These are phyloP conservation scores for Sphaeramia orbicularis DNA, from an alignment of 2,797 vertebrate species.

Conservation along the genomic window DNA sequence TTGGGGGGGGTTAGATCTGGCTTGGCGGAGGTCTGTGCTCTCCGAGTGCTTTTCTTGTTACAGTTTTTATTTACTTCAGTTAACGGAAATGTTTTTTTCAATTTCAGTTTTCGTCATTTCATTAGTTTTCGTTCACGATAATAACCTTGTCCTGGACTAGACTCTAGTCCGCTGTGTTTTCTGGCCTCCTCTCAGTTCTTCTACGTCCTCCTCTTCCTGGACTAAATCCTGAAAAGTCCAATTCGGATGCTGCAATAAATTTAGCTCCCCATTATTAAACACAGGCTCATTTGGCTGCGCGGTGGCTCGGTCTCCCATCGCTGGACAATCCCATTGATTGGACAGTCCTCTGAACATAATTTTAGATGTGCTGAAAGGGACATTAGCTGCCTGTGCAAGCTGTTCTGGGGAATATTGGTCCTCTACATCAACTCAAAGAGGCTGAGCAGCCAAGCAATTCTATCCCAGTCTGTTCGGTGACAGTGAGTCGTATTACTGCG, in stretches of 20 bases:
- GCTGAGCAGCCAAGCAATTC: constrained; percentile 55
- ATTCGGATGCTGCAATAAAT: constrained; percentile 53
- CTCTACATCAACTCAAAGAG: constrained; percentile 64
- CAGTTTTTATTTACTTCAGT: no score
- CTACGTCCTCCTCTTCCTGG: constrained; percentile 35
- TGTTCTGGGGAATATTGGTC: constrained; percentile 68
- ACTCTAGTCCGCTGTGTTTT: constrained; percentile 25
- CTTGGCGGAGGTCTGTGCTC: no score
- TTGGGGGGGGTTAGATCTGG: no score
- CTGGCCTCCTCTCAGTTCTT: no score
- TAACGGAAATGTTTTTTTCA: no score
- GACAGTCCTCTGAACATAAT: constrained; percentile 74
- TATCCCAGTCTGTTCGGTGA: constrained; percentile 54
- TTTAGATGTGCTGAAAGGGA: constrained; percentile 76
- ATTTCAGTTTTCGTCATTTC: no score
- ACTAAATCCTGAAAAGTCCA: constrained; percentile 45
- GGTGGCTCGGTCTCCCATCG: constrained; percentile 55
- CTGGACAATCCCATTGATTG: constrained; percentile 72
- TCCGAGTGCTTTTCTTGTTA: no score
- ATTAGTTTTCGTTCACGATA: no score
- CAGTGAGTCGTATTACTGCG: constrained; percentile 45
- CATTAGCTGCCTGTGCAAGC: constrained; percentile 71
- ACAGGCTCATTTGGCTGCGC: constrained; percentile 54
- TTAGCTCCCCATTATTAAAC: constrained; percentile 66
- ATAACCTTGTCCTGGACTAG: no score